Conservation (phyloP, 2,797 vertebrate genomes). For the Synaphobranchus kaupii region DNA sequence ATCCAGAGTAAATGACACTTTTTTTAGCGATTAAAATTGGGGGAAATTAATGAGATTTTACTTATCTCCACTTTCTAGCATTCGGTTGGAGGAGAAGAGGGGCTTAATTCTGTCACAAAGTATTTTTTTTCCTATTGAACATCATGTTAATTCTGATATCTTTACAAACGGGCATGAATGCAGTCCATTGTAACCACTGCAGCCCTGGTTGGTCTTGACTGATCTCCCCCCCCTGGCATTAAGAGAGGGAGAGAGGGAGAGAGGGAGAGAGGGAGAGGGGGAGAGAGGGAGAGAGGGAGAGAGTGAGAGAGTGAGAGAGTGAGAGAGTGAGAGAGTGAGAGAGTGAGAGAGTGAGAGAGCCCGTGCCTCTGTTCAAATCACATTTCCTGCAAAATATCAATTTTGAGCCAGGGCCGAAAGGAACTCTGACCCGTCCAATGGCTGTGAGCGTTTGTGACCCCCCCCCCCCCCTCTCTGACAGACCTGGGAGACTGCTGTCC, state of each 20-base stretch:
- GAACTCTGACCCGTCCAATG: not conserved
- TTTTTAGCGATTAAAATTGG: constrained; percentile 31
- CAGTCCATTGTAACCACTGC: not conserved
- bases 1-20: constrained; percentile 7
- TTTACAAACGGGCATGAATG: not conserved
- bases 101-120: constrained; percentile 39
- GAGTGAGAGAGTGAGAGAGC: not conserved
- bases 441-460: not conserved
- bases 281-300: not conserved
- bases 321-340: not conserved
- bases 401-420: constrained; percentile 39
- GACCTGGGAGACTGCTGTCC: constrained; percentile 61
- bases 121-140: constrained; percentile 23
- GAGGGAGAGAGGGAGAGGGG: not conserved
- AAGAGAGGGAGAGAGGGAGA: not conserved
- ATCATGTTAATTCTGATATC: constrained; percentile 27
- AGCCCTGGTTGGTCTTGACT: constrained; percentile 3
- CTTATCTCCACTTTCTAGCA: constrained; percentile 33
- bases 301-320: not conserved
- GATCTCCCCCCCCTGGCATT: not conserved
- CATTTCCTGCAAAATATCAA: constrained; percentile 66
- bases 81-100: constrained; percentile 41
- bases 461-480: constrained; percentile 39
- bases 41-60: constrained; percentile 33
- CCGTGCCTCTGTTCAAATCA: constrained; percentile 51